Conservation (phyloP, 2,888 invertebrate genomes). For the Ferdinandea cuprea region DNA sequence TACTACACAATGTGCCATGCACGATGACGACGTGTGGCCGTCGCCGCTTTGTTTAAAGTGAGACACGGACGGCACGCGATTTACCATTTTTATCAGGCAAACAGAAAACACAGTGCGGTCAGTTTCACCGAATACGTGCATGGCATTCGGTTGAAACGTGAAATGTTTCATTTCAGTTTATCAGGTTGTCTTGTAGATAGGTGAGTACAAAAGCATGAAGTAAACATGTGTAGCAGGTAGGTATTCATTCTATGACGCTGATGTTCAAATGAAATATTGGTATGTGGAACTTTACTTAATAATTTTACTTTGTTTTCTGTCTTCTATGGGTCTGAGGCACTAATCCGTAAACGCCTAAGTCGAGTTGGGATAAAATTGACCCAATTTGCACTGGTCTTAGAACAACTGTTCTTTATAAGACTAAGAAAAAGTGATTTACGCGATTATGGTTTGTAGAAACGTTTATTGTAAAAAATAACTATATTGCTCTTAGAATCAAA, state of each 20-base stretch:
- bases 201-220: background rate
- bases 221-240: background rate
- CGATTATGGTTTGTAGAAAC: no score
- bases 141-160: background rate
- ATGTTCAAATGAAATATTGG: background rate
- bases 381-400: no score
- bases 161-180: no score
- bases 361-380: no score
- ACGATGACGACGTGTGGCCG: conserved; percentile 40
- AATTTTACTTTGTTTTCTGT: conserved; percentile 18
- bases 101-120: conserved; percentile 36
- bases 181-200: no score
- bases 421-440: no score
- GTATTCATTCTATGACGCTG: background rate
- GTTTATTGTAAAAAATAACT: no score
- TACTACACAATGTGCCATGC: background rate
- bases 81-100: conserved; percentile 66
- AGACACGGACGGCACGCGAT: conserved; percentile 75
- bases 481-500: no score
- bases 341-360: no score
- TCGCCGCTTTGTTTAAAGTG: conserved; percentile 46
- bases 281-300: conserved; percentile 1
- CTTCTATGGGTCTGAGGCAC: no score
- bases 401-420: no score
- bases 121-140: background rate